phyloP scores from a whole-genome alignment of 2,113 vertebrate genomes.

The Salminus brasiliensis region DNA sequence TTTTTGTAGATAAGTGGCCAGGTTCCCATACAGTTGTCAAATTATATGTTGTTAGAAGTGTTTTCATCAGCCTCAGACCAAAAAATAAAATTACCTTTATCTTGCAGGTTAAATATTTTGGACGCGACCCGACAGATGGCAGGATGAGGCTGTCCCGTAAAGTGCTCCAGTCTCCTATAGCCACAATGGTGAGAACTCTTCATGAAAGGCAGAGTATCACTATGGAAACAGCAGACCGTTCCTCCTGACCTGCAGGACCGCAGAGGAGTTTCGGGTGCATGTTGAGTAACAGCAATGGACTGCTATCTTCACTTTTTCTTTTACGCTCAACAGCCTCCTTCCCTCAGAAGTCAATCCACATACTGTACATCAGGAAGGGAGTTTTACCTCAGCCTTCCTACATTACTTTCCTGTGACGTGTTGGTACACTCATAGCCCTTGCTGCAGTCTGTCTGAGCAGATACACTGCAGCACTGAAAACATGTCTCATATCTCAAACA shows the following conservation, averaged over 20 bases:
- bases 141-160: constrained; percentile 96
- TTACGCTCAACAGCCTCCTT: background rate
- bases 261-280: background rate
- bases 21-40: too few relatives aligned
- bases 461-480: background rate
- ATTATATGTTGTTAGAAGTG: too few relatives aligned
- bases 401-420: background rate
- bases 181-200: constrained; percentile 80
- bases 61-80: too few relatives aligned
- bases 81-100: too few relatives aligned
- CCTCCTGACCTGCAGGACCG: constrained; percentile 40
- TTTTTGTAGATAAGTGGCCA: too few relatives aligned
- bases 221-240: constrained; percentile 67
- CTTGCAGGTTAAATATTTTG: constrained; percentile 93
- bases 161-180: constrained; percentile 88
- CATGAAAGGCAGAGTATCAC: constrained; percentile 88
- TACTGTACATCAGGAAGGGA: background rate
- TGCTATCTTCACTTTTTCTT: background rate
- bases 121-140: constrained; percentile 94
- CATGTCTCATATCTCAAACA: too few relatives aligned
- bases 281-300: background rate
- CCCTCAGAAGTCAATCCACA: background rate
- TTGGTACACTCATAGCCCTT: background rate
- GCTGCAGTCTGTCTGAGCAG: background rate
- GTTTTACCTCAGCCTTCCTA: background rate